Evolutionary conservation across 1,140 invertebrate species (phyloP).

Genomic region (Drosophila punjabiensis): DNA sequence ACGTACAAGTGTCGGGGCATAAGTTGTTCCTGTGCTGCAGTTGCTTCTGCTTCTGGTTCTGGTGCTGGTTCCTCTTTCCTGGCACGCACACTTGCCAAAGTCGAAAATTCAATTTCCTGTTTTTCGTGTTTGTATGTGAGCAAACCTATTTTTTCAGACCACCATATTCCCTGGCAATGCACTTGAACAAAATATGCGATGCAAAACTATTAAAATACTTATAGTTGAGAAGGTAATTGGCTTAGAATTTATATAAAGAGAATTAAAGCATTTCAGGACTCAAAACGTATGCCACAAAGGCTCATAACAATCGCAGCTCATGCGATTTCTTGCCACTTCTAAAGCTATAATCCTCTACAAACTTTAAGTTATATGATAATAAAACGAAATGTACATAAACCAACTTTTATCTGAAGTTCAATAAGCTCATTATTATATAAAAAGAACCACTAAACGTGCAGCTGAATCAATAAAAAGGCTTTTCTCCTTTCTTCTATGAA

Average conservation of each 20-base stretch:
- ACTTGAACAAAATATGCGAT: not conserved
- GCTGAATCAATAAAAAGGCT: not conserved
- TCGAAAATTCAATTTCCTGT: slow-evolving; percentile 85
- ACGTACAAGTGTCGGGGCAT: slow-evolving; percentile 48
- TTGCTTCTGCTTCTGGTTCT: slow-evolving; percentile 29
- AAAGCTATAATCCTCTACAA: not conserved
- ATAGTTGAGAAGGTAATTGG: no score
- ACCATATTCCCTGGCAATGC: slow-evolving; percentile 6
- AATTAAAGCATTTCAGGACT: not conserved
- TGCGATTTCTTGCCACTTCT: not conserved
- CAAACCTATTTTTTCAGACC: slow-evolving; percentile 36
- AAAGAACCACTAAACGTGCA: not conserved
- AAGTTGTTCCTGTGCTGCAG: slow-evolving; percentile 40
- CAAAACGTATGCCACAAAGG: not conserved
- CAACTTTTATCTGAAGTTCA: no score
- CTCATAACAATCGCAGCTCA: not conserved
- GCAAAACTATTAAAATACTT: not conserved
- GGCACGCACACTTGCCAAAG: slow-evolving; percentile 81
- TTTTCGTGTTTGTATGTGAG: slow-evolving; percentile 80
- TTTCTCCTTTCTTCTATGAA: not conserved
- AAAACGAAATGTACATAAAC: not conserved
- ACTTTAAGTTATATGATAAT: not conserved
- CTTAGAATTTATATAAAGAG: not conserved
- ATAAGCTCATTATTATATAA: not conserved
- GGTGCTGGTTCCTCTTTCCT: slow-evolving; percentile 59